Evolutionary conservation across 2,113 vertebrate genomes (phyloP), one percentile per base, ranked within the genome.

Genomic region (Sceloporus tristichus): DNA sequence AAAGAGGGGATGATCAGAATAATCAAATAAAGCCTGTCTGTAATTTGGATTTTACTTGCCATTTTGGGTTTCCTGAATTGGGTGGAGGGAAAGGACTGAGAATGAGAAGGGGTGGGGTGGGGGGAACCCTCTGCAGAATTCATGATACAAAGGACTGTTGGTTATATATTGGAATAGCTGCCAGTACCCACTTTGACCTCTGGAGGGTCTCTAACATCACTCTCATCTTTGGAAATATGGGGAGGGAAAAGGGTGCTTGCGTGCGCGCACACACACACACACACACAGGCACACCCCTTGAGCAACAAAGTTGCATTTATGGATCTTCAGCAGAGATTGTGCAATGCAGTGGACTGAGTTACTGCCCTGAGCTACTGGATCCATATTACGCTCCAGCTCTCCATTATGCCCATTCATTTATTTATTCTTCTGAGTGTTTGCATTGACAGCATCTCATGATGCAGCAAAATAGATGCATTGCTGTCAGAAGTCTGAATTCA

Each of bases 191-290:
- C 59, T 92, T 80, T 85, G 88, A 92, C 94, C 95, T 95, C 94
- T 95, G 92, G 95, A 94, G 94, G 94, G 94, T 91, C 91, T 93
- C 92, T 1, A 94, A 91, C 93, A 92, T 89, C 8, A 1, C 86
- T 38, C 79, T 87, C 88, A 59, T 88, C 74, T 76, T 84, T 0
- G 1, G 1, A 38, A 71, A 7, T 76, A 0, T 2, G 53, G 53
- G 18, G 10, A 65, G 27, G 25, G 54, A 34, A 87, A 65, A 59
- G 10, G 16, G n/a, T 23, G 19, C 11, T 34, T 34, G 34, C 34
- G 34, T 34, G 34, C 34, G 1, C 34, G 1, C 34, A 73, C 19
- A 40, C 25, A n/a, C 42, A 42, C 38, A 68, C 21, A 5, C 78
- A n/a, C 9, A 74, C 16, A 74, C 18, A 38, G 40, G 19, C 5